A percentile compares a stretch with the other conserved stretches of the same genome.
phyloP scores from a whole-genome alignment of 2,797 vertebrate species.

The Ctenopoma kingsleyae region DNA sequence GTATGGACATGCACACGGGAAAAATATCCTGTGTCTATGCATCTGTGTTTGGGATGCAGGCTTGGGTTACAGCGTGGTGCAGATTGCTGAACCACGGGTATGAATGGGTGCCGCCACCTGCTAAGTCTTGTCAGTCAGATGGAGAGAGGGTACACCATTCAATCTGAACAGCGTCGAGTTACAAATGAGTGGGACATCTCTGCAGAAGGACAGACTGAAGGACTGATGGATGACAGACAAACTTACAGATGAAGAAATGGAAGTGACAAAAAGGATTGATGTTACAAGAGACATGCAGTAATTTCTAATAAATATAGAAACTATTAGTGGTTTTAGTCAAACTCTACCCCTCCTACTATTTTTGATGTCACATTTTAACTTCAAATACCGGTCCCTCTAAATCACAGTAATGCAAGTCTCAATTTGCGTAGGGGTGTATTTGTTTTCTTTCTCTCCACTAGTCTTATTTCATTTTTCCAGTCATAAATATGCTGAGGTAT shows the following conservation, averaged over 20 bases:
- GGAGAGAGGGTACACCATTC: conserved; percentile 62
- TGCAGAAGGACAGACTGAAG: conserved; percentile 34
- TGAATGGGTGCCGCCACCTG: conserved; percentile 79
- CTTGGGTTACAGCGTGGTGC: conserved; percentile 75
- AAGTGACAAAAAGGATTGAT: background rate
- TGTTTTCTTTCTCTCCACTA: background rate
- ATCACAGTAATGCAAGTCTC: conserved; percentile 17
- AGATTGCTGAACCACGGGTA: conserved; percentile 66
- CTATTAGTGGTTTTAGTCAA: conserved; percentile 3
- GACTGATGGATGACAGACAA: conserved; percentile 33
- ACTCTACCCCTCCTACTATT: background rate
- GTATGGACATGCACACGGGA: conserved; percentile 37
- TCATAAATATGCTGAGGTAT: conserved; percentile 32
- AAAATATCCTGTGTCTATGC: conserved; percentile 62
- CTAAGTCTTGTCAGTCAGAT: conserved; percentile 77
- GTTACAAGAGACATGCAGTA: conserved; percentile 4
- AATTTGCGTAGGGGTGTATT: conserved; percentile 3
- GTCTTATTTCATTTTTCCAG: conserved; percentile 22
- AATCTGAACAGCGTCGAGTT: conserved; percentile 70
- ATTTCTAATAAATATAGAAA: conserved; percentile 14
- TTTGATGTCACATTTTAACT: conserved; percentile 21
- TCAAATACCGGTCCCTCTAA: conserved; percentile 24
- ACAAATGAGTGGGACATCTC: conserved; percentile 71
- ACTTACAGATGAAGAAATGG: background rate
- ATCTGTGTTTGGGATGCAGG: conserved; percentile 72